Base-by-base conservation (phyloP, 2,113 vertebrate genomes). In the Neotragus pygmaeus region DNA sequence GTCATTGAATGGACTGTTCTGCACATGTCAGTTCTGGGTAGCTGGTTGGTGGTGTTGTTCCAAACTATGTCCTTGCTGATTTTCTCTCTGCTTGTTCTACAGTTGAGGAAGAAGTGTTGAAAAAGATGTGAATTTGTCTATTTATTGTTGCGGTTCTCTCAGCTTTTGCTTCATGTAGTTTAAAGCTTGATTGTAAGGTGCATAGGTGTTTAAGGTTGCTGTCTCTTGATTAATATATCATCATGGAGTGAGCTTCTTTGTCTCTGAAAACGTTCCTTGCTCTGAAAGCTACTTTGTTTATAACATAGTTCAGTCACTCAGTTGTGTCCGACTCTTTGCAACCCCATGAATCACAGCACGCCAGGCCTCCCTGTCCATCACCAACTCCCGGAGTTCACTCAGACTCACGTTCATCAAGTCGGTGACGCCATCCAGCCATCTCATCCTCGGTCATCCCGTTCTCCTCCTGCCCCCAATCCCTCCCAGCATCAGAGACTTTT, bases 1-100 rank as follows among this genome's bases (percentile, higher is more conserved):
- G 28, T 3, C 15, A 6, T 7, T 11, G 11, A 36, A 36, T 1
- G 10, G 13, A 3, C 17, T 17, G 1, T 7, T 27, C 83, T 27
- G 2, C 15, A 23, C 33, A 7, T 6, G 16, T 33, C 16, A 1
- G 14, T 43, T 33, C 17, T 14, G 16, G 9, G 14, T 3, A 14
- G 10, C 45, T 27, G 7, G 14, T 15, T 13, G 49, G 27, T 2
- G 6, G 19, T 17, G 19, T 1, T 10, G 36, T 6, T 73, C 73
- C 11, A 3, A 14, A 45, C 19, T 30, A 0, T 9, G 6, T 51
- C 33, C 39, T 19, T 36, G 36, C 47, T 62, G 28, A 36, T 39
- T 25, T 64, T 17, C 43, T 43, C 9, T 45, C 36, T 25, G 1
- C 21, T 55, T 43, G 27, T 28, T 33, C 11, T 39, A 10, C 60